Percentiles rank a stretch among this genome's conserved stretches.
These are phyloP conservation scores for Megaceryle torquata DNA, from an alignment of 2,113 vertebrate genomes.

Conservation along the genomic window DNA sequence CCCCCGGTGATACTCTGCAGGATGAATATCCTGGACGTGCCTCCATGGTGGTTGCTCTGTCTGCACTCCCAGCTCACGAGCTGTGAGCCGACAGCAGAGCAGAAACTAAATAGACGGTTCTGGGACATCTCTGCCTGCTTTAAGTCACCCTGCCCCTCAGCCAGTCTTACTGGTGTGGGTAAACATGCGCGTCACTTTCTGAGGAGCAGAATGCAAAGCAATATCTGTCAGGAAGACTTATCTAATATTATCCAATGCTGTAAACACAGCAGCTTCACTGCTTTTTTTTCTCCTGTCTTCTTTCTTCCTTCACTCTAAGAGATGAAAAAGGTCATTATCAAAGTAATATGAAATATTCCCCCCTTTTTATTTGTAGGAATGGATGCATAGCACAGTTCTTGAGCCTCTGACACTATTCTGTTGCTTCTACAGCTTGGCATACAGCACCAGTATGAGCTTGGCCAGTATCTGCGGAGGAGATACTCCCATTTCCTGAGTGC, in stretches of 20 bases:
- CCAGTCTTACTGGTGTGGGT: not conserved
- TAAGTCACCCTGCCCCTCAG: not conserved
- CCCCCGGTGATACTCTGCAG: not conserved
- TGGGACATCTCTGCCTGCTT: not conserved
- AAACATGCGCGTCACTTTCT: not conserved
- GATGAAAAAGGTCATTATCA: not conserved
- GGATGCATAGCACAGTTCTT: not conserved
- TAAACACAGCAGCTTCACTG: not conserved
- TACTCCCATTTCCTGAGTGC: constrained; percentile 74
- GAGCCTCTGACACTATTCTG: not conserved
- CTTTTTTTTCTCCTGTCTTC: not conserved
- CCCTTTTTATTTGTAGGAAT: not conserved
- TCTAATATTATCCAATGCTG: not conserved
- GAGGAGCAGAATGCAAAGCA: not conserved
- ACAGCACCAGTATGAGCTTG: constrained; percentile 81
- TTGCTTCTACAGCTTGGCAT: constrained; percentile 78
- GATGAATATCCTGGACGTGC: not conserved
- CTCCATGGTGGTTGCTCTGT: not conserved
- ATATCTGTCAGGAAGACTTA: not conserved
- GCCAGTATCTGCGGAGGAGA: constrained; percentile 75
- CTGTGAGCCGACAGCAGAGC: not conserved
- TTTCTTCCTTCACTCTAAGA: not conserved
- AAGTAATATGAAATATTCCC: not conserved
- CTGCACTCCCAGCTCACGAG: not conserved
- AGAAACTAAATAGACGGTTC: not conserved